phyloP scores from a whole-genome alignment of 2,888 invertebrate species.

The Axea sp. region DNA sequence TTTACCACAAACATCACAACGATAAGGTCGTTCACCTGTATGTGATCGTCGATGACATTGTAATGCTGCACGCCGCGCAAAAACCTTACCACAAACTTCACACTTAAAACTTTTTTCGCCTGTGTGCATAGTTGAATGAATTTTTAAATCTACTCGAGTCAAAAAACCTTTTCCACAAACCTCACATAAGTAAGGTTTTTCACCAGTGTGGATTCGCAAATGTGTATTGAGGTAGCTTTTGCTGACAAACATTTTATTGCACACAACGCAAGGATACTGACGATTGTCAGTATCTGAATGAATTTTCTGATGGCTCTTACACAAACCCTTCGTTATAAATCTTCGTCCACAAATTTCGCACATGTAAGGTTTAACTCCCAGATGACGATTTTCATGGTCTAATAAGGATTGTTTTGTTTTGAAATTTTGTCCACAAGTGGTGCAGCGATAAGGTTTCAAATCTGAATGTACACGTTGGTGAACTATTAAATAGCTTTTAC shows the following conservation, averaged over 20 bases:
- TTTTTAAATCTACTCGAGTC: constrained; percentile 82
- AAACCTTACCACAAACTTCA: constrained; percentile 83
- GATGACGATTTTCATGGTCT: constrained; percentile 83
- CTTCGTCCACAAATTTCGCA: constrained; percentile 82
- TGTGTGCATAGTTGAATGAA: constrained; percentile 83
- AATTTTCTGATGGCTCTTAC: constrained; percentile 82
- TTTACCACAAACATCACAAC: constrained; percentile 83
- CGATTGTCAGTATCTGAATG: constrained; percentile 82
- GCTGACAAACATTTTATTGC: constrained; percentile 83
- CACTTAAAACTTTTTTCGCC: constrained; percentile 83
- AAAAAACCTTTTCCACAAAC: constrained; percentile 83
- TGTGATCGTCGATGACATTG: constrained; percentile 82
- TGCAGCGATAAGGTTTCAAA: constrained; percentile 82
- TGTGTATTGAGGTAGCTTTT: constrained; percentile 83
- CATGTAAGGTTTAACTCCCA: constrained; percentile 82
- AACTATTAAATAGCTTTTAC: constrained; percentile 82
- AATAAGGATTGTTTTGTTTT: constrained; percentile 83
- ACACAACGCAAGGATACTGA: constrained; percentile 82
- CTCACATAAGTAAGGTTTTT: constrained; percentile 83
- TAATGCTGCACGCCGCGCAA: constrained; percentile 82
- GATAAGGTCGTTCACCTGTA: constrained; percentile 82
- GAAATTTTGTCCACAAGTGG: constrained; percentile 82
- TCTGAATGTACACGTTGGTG: constrained; percentile 83
- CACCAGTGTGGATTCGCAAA: constrained; percentile 82
- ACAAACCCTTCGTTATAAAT: constrained; percentile 83